Evolutionary conservation across 2,113 vertebrate genomes (phyloP).

Genomic region (Clarias gariepinus): DNA sequence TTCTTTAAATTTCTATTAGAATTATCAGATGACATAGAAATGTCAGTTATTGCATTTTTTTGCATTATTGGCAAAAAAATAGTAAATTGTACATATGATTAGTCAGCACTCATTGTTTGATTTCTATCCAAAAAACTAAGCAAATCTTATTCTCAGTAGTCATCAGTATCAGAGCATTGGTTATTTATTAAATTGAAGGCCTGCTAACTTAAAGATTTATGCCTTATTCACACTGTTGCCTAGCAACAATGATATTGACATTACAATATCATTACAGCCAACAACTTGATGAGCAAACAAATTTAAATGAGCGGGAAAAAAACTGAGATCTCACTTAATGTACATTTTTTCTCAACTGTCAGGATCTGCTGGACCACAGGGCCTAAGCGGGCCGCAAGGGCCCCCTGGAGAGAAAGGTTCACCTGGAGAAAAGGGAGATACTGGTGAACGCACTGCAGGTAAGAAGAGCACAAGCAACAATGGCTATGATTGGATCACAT

Average conservation of each 20-base stretch:
- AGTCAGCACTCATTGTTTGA: background rate
- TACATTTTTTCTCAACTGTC: background rate
- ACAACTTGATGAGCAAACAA: background rate
- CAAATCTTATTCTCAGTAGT: background rate
- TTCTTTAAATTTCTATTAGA: background rate
- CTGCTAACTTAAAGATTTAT: background rate
- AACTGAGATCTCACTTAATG: background rate
- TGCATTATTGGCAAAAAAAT: background rate
- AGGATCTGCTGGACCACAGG: conserved; percentile 34
- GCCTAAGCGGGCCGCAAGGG: background rate
- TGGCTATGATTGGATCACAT: background rate
- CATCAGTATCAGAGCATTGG: background rate
- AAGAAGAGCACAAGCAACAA: background rate
- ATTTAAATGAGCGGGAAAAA: background rate
- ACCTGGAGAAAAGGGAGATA: conserved; percentile 43
- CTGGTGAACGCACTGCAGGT: background rate
- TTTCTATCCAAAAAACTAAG: too few species aligned
- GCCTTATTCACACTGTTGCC: too few species aligned
- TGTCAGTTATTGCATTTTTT: background rate
- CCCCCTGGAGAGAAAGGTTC: conserved; percentile 43
- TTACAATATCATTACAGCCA: too few species aligned
- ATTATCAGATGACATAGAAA: background rate
- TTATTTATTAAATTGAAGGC: background rate
- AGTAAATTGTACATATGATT: background rate
- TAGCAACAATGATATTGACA: background rate